Conservation (phyloP, 2,797 vertebrate genomes). For the Philypnodon macrostomus region DNA sequence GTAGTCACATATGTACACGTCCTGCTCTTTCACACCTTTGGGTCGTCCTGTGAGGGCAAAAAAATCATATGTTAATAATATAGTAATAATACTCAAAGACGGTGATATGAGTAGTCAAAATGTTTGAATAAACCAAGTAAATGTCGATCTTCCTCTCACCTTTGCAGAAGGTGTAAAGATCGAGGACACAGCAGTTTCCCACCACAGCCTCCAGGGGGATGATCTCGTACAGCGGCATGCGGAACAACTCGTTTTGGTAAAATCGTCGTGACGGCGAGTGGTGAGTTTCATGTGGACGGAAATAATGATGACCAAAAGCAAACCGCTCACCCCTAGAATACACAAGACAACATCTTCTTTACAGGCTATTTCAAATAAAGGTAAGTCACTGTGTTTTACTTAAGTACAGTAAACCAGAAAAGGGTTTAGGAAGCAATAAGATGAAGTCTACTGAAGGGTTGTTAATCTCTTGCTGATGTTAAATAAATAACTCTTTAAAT, state of each 20-base stretch:
- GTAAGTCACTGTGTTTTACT: too few species aligned
- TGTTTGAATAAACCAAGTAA: too few species aligned
- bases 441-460: neutral
- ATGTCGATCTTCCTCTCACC: constrained; percentile 66
- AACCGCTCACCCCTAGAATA: constrained; percentile 89
- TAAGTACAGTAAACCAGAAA: neutral
- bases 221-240: constrained; percentile 96
- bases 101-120: too few species aligned
- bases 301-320: constrained; percentile 97
- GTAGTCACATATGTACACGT: constrained; percentile 98
- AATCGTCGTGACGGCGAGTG: constrained; percentile 84
- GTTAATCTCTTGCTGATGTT: constrained; percentile 1
- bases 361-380: too few species aligned
- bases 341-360: neutral
- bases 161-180: constrained; percentile 97
- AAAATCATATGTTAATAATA: too few species aligned
- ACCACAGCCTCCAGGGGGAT: constrained; percentile 97
- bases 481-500: constrained; percentile 2
- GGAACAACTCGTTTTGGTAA: constrained; percentile 97
- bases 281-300: constrained; percentile 97
- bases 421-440: neutral
- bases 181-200: constrained; percentile 92
- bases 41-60: constrained; percentile 82
- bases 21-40: constrained; percentile 93
- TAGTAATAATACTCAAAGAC: too few species aligned